Base-by-base conservation (phyloP, 1,140 invertebrate genomes). In the Papilio polyxenes region DNA sequence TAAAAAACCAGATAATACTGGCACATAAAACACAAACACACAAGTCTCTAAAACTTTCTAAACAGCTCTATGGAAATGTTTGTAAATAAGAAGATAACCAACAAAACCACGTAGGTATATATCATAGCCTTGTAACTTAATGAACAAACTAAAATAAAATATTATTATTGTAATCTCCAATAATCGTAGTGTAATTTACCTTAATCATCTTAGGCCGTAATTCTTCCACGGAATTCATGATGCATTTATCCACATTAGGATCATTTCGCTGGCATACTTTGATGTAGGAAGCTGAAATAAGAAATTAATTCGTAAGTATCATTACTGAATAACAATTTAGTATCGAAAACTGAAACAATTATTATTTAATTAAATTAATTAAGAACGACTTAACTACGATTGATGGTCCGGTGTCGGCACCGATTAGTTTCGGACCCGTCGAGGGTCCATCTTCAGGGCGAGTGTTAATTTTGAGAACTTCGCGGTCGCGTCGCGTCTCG, bases 231-330 rank as follows among this genome's bases (percentile, higher is more conserved):
- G 96, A 96, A 79, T 96, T 95, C 65, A 95, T 95, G 78, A 97
- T 96, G 87, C 97, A 97, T 81, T 94, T 93, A 84, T 96, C 95
- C 53, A 97, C 93, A 11, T 96, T 92, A 0, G 96, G 95, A 88
- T 97, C 96, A 74, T 92, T 95, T 82, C 95, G 95, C 85, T 95
- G 96, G 85, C 96, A 97, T 62, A 96, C 89, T 85, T 96, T 96
- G 82, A 97, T 96, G 87, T 96, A 97, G 11, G 96, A 90, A 20
- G 97, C 97, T 97, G 93, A 59, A 87, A 86, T 49, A 82, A 77
- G 82, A 82, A 84, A 69, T 31, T 62, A 44, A 82, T 31, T 37
- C 72, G 56, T 80, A 7, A 75, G 23, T 23, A 3, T 44, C 51
- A 75, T 15, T 56, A 20, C 31, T 40, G 75, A 53, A 53, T 17